phyloP scores from a whole-genome alignment of 1,140 invertebrate genomes.

The Patella vulgata region DNA sequence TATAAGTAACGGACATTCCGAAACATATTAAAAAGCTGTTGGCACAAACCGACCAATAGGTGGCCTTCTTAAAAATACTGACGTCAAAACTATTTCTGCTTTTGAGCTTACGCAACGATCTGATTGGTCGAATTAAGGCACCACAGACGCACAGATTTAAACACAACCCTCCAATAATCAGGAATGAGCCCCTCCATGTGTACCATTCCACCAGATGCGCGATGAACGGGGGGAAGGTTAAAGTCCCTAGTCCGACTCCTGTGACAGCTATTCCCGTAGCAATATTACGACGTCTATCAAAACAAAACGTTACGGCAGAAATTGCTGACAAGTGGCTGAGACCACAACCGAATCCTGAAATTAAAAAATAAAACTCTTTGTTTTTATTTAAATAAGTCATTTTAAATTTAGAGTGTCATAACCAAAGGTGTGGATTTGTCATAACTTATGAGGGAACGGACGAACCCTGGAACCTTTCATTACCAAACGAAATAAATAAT shows the following conservation, averaged over 20 bases:
- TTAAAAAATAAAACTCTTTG: conserved; percentile 32
- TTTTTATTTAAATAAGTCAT: background rate
- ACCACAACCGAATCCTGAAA: conserved; percentile 83
- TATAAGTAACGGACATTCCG: conserved; percentile 39
- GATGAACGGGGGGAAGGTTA: conserved; percentile 76
- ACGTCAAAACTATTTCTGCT: conserved; percentile 19
- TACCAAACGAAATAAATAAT: too few relatives aligned
- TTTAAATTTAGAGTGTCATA: background rate
- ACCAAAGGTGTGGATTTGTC: too few relatives aligned
- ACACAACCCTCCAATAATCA: conserved; percentile 30
- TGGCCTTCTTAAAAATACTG: conserved; percentile 34
- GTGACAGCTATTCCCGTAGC: conserved; percentile 90
- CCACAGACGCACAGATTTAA: conserved; percentile 37
- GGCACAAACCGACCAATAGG: conserved; percentile 29
- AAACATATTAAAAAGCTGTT: conserved; percentile 39
- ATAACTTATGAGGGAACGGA: too few relatives aligned
- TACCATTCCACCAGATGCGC: conserved; percentile 71
- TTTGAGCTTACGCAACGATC: conserved; percentile 7
- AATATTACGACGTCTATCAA: conserved; percentile 85
- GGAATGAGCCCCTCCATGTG: conserved; percentile 78
- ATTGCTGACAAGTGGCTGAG: conserved; percentile 89
- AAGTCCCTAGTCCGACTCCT: conserved; percentile 88
- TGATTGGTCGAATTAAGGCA: conserved; percentile 30
- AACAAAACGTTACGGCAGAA: conserved; percentile 88
- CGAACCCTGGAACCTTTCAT: too few relatives aligned